Evolutionary conservation across 1,140 invertebrate genomes (phyloP).

Genomic region (Heliothis virescens): DNA sequence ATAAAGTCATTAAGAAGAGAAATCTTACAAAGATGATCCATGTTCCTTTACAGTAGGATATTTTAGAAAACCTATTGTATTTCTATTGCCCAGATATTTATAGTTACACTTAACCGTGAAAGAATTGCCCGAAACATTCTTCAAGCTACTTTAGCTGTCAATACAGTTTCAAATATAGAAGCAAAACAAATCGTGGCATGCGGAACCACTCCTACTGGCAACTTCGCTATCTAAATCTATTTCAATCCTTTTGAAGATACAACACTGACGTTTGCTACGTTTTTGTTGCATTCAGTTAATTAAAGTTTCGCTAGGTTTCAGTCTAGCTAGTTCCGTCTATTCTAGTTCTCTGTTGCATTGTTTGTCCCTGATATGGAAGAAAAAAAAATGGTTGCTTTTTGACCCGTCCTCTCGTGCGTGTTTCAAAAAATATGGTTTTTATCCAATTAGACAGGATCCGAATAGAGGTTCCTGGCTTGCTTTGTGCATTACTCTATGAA

Average conservation of each 20-base stretch:
- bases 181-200: neutral
- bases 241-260: conserved; percentile 31
- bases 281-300: conserved; percentile 32
- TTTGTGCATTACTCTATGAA: neutral
- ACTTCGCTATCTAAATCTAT: neutral
- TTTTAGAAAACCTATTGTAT: no score
- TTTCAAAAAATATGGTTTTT: neutral
- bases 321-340: conserved; percentile 12
- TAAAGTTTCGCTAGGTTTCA: conserved; percentile 21
- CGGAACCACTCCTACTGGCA: neutral
- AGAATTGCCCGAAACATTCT: no score
- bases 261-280: conserved; percentile 18
- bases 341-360: conserved; percentile 11
- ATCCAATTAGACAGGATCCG: neutral
- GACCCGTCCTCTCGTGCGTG: neutral
- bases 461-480: neutral
- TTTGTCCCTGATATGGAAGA: neutral
- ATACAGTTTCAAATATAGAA: no score
- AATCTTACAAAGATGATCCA: no score
- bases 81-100: no score
- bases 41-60: no score
- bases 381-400: neutral
- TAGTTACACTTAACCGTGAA: no score
- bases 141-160: no score
- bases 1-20: no score